Evolutionary conservation across 2,797 vertebrate genomes (phyloP).

Genomic region (Nyctibius grandis): DNA sequence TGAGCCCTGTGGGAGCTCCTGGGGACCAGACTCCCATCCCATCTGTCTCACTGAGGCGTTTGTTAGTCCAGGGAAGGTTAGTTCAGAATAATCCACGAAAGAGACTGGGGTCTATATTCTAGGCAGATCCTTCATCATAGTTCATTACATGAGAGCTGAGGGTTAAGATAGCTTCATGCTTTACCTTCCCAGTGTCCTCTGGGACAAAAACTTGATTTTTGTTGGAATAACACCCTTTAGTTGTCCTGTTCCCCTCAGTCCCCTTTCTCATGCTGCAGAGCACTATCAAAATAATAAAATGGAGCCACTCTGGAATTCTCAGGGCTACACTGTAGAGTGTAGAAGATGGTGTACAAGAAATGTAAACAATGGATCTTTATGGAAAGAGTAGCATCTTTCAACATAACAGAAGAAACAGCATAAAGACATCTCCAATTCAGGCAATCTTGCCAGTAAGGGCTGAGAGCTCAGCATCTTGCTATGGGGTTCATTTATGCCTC

Average conservation of each 20-base stretch:
- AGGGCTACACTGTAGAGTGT: neutral
- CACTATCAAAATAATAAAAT: neutral
- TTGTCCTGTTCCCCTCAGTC: neutral
- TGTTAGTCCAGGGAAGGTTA: neutral
- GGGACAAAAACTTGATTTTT: neutral
- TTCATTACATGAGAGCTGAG: neutral
- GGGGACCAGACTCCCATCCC: neutral
- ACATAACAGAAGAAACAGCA: neutral
- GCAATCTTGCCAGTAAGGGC: neutral
- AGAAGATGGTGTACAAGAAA: neutral
- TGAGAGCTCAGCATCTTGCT: neutral
- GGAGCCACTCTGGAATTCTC: neutral
- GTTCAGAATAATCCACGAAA: neutral
- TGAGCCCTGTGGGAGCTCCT: neutral
- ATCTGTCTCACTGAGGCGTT: neutral
- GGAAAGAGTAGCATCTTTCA: neutral
- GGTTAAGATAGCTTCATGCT: neutral
- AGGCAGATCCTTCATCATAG: neutral
- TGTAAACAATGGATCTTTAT: neutral
- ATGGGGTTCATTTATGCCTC: neutral
- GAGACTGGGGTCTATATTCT: neutral
- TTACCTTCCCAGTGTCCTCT: neutral
- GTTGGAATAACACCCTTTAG: neutral
- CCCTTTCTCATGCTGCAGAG: neutral
- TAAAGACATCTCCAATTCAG: neutral